A percentile compares a stretch with the other conserved stretches of the same genome.
phyloP scores from a whole-genome alignment of 2,113 vertebrate genomes.

The Chloroceryle aenea region DNA sequence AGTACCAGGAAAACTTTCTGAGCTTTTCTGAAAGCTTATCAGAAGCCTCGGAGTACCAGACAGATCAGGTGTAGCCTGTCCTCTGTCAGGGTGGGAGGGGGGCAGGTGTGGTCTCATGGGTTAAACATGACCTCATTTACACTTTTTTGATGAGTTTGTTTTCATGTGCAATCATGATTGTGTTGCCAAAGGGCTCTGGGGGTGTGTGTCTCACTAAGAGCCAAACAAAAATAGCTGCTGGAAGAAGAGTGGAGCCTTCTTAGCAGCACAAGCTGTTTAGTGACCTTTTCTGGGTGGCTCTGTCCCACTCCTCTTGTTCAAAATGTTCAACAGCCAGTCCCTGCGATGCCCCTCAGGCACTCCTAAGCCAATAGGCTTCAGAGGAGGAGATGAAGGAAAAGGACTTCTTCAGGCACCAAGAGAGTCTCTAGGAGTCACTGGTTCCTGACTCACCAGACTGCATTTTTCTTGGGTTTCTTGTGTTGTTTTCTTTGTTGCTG shows the following conservation, averaged over 20 bases:
- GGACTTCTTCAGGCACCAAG: neutral
- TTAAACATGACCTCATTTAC: constrained; percentile 46
- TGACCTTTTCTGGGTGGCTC: neutral
- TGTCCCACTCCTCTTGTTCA: neutral
- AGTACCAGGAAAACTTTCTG: constrained; percentile 79
- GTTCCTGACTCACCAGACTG: neutral
- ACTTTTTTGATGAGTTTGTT: constrained; percentile 30
- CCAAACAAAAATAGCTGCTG: neutral
- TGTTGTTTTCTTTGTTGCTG: neutral
- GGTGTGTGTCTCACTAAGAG: neutral
- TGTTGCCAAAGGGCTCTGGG: constrained; percentile 28
- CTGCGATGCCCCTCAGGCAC: rapidly evolving
- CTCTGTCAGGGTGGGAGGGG: neutral
- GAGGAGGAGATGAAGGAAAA: neutral
- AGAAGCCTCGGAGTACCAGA: constrained; percentile 80
- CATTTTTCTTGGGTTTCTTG: neutral
- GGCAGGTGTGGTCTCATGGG: constrained; percentile 17
- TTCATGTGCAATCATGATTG: neutral
- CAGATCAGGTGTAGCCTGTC: constrained; percentile 79
- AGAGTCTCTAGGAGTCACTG: neutral
- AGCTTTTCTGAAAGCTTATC: constrained; percentile 80
- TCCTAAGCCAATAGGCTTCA: neutral
- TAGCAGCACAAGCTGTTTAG: neutral
- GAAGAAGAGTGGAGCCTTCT: neutral
- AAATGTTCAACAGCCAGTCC: neutral